Percentiles rank a stretch among this genome's conserved stretches.
Conservation (phyloP, 2,113 vertebrate species). For the Cnemophilus loriae region DNA sequence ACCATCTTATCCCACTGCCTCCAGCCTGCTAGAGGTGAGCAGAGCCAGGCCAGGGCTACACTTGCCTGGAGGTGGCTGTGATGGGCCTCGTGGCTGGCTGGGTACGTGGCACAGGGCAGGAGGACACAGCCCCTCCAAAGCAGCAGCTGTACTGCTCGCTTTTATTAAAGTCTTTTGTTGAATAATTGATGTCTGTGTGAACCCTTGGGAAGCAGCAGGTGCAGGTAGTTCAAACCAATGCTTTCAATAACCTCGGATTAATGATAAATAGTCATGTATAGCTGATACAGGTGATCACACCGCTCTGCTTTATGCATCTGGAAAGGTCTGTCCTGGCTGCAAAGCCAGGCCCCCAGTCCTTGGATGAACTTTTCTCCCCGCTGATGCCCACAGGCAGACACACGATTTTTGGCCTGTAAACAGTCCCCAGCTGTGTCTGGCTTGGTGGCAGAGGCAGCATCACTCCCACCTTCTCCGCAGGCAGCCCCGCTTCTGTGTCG, state of each 20-base stretch:
- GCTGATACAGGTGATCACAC: background rate
- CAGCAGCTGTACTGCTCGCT: background rate
- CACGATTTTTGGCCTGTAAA: background rate
- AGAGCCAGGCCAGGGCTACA: background rate
- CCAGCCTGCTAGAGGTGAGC: background rate
- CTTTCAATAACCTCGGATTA: background rate
- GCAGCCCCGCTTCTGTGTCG: background rate
- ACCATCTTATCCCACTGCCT: background rate
- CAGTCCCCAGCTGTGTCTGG: background rate
- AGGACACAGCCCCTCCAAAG: background rate
- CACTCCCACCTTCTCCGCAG: background rate
- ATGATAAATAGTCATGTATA: background rate
- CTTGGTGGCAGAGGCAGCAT: background rate
- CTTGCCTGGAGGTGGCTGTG: background rate
- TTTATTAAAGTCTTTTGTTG: background rate
- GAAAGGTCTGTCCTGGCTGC: background rate
- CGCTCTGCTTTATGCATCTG: background rate
- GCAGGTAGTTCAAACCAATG: background rate
- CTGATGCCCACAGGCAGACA: background rate
- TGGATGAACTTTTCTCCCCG: background rate
- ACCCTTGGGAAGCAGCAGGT: slow-evolving; percentile 13
- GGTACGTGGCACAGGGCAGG: accelerated
- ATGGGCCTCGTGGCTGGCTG: background rate
- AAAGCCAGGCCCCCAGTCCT: background rate
- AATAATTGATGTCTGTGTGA: background rate